These are phyloP conservation scores for Eupelmus urozonus DNA, from an alignment of 2,888 invertebrate species.

Conservation along the genomic window DNA sequence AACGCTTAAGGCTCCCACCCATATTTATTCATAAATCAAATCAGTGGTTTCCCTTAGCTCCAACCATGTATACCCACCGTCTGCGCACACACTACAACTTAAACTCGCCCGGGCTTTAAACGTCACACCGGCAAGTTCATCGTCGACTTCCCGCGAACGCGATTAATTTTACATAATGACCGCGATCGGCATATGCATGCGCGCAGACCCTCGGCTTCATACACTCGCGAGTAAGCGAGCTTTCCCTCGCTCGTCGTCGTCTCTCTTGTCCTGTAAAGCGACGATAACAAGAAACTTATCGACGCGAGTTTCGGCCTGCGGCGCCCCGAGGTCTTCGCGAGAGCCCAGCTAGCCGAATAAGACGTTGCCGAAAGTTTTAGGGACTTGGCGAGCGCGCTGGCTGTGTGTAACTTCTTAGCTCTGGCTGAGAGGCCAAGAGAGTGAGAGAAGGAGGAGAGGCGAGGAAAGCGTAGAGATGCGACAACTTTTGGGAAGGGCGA, in stretches of 20 bases:
- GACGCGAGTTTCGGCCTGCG: constrained; percentile 59
- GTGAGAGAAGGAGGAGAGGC: not conserved
- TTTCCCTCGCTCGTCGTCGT: too few relatives aligned
- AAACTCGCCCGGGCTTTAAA: constrained; percentile 7
- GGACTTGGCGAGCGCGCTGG: constrained; percentile 13
- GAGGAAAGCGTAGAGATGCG: not conserved
- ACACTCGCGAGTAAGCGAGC: too few relatives aligned
- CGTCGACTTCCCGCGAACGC: constrained; percentile 5
- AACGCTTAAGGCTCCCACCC: not conserved
- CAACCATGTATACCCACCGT: not conserved
- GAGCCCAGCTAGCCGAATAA: constrained; percentile 12
- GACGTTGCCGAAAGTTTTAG: constrained; percentile 47
- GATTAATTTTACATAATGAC: constrained; percentile 48
- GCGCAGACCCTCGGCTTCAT: not conserved
- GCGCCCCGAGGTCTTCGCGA: constrained; percentile 53
- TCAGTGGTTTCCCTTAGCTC: not conserved
- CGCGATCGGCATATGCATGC: constrained; percentile 62
- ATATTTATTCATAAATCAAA: constrained; percentile 15
- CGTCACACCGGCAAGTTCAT: constrained; percentile 25
- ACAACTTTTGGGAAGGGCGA: not conserved
- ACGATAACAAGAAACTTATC: constrained; percentile 65
- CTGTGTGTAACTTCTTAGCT: constrained; percentile 48
- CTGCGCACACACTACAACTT: not conserved
- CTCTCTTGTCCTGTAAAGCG: constrained; percentile 60
- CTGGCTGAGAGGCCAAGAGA: too few relatives aligned